A percentile compares a stretch with the other conserved stretches of the same genome.
phyloP scores from a whole-genome alignment of 2,888 invertebrate genomes.

The Sarcophaga subvicina region DNA sequence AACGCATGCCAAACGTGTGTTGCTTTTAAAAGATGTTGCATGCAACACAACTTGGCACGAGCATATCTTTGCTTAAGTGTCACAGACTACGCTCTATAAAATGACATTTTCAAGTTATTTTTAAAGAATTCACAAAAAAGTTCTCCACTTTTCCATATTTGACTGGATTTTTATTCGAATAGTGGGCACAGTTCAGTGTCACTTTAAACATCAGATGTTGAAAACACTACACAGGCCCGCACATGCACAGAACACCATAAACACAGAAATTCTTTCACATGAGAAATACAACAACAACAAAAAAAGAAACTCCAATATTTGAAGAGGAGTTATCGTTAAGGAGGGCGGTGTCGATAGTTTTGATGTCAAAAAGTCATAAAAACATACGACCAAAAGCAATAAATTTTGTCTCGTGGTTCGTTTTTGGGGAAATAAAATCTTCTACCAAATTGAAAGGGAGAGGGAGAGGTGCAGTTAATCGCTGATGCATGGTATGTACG shows the following conservation, averaged over 20 bases:
- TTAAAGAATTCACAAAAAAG: not conserved
- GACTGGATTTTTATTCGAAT: not conserved
- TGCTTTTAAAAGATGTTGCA: not conserved
- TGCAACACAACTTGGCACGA: slow-evolving; percentile 19
- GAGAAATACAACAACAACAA: too few relatives aligned
- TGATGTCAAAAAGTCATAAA: too few relatives aligned
- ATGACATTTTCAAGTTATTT: not conserved
- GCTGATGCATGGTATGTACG: not conserved
- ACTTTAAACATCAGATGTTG: not conserved
- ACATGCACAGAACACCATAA: too few relatives aligned
- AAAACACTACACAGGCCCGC: too few relatives aligned
- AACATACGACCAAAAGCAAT: too few relatives aligned
- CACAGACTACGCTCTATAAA: not conserved
- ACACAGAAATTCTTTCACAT: too few relatives aligned
- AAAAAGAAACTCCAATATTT: too few relatives aligned
- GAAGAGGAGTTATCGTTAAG: too few relatives aligned
- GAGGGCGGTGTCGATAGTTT: too few relatives aligned
- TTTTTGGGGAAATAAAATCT: not conserved
- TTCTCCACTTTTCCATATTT: not conserved
- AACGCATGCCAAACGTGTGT: not conserved
- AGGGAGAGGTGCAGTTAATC: not conserved
- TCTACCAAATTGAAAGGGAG: not conserved
- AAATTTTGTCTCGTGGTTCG: not conserved
- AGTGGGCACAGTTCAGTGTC: not conserved
- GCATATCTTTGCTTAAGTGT: slow-evolving; percentile 29